Conservation (phyloP, 92 coral and sea anemone genomes). For the Scolanthus callimorphus region DNA sequence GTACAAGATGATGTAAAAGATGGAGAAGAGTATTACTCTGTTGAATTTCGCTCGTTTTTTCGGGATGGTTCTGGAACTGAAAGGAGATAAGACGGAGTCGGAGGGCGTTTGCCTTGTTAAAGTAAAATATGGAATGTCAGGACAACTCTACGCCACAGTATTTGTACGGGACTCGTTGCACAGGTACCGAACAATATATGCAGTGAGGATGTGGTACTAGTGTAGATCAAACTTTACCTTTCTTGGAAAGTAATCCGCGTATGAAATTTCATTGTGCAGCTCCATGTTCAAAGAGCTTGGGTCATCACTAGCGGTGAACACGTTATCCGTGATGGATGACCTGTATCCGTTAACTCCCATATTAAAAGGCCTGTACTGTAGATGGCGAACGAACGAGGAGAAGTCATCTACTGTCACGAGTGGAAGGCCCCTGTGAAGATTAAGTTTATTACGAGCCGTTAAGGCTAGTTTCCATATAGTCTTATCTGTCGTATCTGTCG, state of each 20-base stretch:
- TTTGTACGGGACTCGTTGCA: too few species aligned
- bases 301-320: neutral
- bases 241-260: neutral
- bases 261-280: neutral
- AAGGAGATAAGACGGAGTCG: too few species aligned
- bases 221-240: neutral
- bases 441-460: too few species aligned
- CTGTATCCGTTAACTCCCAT: neutral
- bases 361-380: neutral
- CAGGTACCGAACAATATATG: neutral
- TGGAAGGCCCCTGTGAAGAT: constrained; percentile 1
- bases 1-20: too few species aligned
- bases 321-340: neutral
- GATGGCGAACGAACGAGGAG: neutral
- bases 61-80: too few species aligned
- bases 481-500: too few species aligned
- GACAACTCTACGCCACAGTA: too few species aligned
- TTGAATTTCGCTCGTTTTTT: too few species aligned
- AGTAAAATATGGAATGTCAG: too few species aligned
- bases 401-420: neutral
- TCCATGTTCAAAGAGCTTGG: neutral
- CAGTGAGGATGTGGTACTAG: neutral
- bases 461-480: too few species aligned
- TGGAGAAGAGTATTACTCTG: too few species aligned
- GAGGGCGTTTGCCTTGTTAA: too few species aligned